Conservation (phyloP, 2,113 vertebrate genomes). For the Cranoglanis bouderius region DNA sequence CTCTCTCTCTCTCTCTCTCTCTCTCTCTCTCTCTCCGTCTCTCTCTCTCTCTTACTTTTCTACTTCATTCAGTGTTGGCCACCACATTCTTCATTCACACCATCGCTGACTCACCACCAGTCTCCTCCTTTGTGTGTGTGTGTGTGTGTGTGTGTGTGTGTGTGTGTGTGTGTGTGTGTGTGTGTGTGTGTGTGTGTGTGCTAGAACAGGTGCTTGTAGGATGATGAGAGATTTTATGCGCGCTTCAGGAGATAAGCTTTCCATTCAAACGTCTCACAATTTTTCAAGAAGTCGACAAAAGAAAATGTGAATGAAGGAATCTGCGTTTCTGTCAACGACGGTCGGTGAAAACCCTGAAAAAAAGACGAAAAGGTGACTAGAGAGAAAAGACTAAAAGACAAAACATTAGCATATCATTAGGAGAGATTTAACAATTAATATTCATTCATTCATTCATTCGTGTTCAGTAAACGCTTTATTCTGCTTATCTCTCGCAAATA, state of each 20-base stretch:
- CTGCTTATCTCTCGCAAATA: too few species aligned
- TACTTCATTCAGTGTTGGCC: not conserved
- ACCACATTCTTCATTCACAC: not conserved
- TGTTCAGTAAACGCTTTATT: too few species aligned
- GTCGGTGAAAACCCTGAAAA: not conserved
- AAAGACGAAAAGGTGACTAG: not conserved
- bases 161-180: conserved; percentile 25
- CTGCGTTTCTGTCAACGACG: not conserved
- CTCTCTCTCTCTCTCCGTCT: too few species aligned
- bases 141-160: conserved; percentile 7
- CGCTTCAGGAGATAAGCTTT: not conserved
- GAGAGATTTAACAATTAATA: not conserved
- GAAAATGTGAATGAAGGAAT: not conserved
- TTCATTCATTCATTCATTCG: not conserved
- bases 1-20: not conserved
- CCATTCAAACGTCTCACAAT: not conserved
- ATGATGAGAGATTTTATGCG: conserved; percentile 16
- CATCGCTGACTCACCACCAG: conserved; percentile 4
- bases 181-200: too few species aligned
- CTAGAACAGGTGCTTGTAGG: conserved; percentile 20
- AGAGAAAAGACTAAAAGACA: not conserved
- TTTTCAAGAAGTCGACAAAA: too few species aligned
- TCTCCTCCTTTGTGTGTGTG: not conserved
- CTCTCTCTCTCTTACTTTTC: not conserved
- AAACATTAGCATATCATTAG: not conserved